A percentile compares a stretch with the other conserved stretches of the same genome.
phyloP scores from a whole-genome alignment of 2,797 vertebrate species.

The Lacerta agilis region DNA sequence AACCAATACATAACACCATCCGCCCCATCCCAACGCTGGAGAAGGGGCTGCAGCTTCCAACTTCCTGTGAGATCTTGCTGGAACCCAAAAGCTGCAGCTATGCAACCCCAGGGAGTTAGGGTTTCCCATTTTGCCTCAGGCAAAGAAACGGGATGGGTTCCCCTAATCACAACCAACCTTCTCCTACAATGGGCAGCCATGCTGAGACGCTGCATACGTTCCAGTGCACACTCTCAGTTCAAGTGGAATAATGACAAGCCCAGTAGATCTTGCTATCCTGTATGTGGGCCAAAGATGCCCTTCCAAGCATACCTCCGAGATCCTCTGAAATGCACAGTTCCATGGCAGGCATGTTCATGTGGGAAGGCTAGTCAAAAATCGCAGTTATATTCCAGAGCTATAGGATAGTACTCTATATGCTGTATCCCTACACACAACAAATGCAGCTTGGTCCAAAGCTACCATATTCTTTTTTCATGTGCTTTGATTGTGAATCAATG shows the following conservation, averaged over 20 bases:
- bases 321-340: background rate
- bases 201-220: background rate
- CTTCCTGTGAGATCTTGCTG: too few relatives aligned
- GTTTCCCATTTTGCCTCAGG: too few relatives aligned
- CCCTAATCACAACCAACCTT: background rate
- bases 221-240: background rate
- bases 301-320: background rate
- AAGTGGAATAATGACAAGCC: background rate
- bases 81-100: too few relatives aligned
- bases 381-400: background rate
- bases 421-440: background rate
- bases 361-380: background rate
- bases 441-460: background rate
- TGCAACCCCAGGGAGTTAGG: too few relatives aligned
- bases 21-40: too few relatives aligned
- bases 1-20: too few relatives aligned
- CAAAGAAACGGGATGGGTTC: too few relatives aligned
- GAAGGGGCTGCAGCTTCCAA: too few relatives aligned
- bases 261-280: background rate
- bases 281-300: background rate
- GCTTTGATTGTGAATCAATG: constrained; percentile 1
- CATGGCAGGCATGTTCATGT: too few relatives aligned
- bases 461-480: background rate
- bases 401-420: background rate
- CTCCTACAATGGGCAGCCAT: background rate